Percentiles rank a stretch among this genome's conserved stretches.
phyloP scores from a whole-genome alignment of 2,888 invertebrate genomes.

The Laothoe populi region DNA sequence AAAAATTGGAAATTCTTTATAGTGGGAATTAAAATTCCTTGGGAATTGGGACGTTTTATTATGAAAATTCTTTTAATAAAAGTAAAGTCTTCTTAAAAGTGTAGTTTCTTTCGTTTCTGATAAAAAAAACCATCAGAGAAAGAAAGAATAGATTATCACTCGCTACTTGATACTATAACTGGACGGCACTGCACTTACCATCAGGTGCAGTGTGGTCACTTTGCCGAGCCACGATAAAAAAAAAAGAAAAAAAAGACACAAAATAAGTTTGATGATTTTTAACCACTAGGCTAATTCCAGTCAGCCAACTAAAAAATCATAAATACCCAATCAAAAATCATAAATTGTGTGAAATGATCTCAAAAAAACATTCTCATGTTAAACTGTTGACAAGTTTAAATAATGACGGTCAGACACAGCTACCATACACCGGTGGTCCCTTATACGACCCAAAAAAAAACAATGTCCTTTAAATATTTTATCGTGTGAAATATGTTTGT shows the following conservation, averaged over 20 bases:
- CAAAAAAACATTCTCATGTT: slow-evolving; percentile 61
- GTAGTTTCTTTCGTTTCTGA: too few relatives aligned
- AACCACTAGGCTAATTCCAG: background rate
- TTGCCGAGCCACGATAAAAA: too few relatives aligned
- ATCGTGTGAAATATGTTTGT: slow-evolving; percentile 67
- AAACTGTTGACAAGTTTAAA: slow-evolving; percentile 80
- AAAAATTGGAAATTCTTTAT: background rate
- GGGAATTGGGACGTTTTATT: too few relatives aligned
- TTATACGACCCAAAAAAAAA: slow-evolving; percentile 45
- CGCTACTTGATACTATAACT: too few relatives aligned
- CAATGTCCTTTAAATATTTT: slow-evolving; percentile 55
- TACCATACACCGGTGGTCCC: slow-evolving; percentile 75
- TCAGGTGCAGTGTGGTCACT: too few relatives aligned
- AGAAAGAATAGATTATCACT: too few relatives aligned
- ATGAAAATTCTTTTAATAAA: too few relatives aligned
- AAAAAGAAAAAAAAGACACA: too few relatives aligned
- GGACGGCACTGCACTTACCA: too few relatives aligned
- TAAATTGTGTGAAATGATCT: slow-evolving; percentile 70
- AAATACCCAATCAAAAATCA: slow-evolving; percentile 62
- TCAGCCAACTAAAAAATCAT: slow-evolving; percentile 40
- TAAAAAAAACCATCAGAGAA: too few relatives aligned
- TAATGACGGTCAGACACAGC: slow-evolving; percentile 75
- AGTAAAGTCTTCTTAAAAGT: too few relatives aligned
- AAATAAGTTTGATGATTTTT: too few relatives aligned
- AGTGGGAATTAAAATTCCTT: background rate